These are phyloP conservation scores for Myotis myotis DNA, from an alignment of 2,797 vertebrate species.

Conservation along the genomic window DNA sequence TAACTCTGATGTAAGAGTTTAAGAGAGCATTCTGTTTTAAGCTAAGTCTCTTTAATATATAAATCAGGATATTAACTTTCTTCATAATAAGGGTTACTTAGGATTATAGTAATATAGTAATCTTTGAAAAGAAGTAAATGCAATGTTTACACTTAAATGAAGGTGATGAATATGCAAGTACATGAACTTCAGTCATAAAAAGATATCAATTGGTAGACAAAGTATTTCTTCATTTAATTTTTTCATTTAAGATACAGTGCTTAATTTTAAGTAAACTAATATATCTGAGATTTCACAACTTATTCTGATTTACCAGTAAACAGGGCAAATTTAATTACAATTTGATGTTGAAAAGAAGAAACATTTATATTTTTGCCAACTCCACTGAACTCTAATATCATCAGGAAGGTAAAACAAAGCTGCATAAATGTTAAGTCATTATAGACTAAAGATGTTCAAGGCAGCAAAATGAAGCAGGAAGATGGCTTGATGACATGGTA, in stretches of 20 bases:
- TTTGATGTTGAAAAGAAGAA: slow-evolving; percentile 1
- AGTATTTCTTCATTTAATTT: slow-evolving; percentile 23
- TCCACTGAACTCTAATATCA: slow-evolving; percentile 22
- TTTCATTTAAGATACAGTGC: not conserved
- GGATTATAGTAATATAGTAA: not conserved
- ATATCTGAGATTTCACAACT: slow-evolving; percentile 33
- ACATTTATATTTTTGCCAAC: not conserved
- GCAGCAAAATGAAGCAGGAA: not conserved
- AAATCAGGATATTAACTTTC: slow-evolving; percentile 25
- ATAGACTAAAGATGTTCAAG: not conserved
- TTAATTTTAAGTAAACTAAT: slow-evolving; percentile 30
- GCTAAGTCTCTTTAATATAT: not conserved
- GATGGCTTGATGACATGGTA: not conserved
- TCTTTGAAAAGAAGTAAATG: slow-evolving; percentile 27
- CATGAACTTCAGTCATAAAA: slow-evolving; percentile 1
- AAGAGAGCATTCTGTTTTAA: slow-evolving; percentile 35
- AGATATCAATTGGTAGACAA: not conserved
- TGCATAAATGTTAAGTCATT: not conserved
- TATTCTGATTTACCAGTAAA: not conserved
- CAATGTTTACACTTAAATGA: not conserved
- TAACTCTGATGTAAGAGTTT: not conserved
- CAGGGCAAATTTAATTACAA: slow-evolving; percentile 45
- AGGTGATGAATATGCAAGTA: not conserved
- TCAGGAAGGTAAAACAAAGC: slow-evolving; percentile 14
- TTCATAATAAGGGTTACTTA: not conserved